These are phyloP conservation scores for Manis pentadactyla DNA, from an alignment of 2,797 vertebrate species.

Conservation along the genomic window DNA sequence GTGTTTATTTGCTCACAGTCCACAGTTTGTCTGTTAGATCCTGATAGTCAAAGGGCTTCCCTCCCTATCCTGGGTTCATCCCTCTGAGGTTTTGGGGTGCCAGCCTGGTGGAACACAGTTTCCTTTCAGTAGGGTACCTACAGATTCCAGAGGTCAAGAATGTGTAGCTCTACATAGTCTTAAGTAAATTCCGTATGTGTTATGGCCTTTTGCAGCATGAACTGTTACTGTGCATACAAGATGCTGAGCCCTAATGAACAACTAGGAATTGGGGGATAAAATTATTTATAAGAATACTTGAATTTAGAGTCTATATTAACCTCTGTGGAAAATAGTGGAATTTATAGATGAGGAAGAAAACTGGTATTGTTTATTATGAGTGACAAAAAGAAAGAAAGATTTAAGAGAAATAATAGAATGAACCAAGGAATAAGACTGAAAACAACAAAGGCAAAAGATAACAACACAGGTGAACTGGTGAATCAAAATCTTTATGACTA, in stretches of 20 bases:
- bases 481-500: slow-evolving; percentile 67
- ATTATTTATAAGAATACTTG: slow-evolving; percentile 66
- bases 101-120: not conserved
- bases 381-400: slow-evolving; percentile 69
- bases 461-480: slow-evolving; percentile 51
- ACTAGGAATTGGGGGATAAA: not conserved
- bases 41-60: not conserved
- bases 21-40: not conserved
- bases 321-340: slow-evolving; percentile 57
- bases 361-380: slow-evolving; percentile 66
- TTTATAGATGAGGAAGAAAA: slow-evolving; percentile 68
- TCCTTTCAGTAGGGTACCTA: not conserved
- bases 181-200: not conserved
- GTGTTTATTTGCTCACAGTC: not conserved
- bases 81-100: not conserved
- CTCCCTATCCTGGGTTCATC: not conserved
- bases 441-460: slow-evolving; percentile 41
- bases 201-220: not conserved
- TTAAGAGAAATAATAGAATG: slow-evolving; percentile 63
- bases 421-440: slow-evolving; percentile 60
- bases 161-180: not conserved
- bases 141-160: not conserved
- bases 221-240: not conserved
- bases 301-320: slow-evolving; percentile 64
- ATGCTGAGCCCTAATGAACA: not conserved